A percentile compares a stretch with the other conserved stretches of the same genome.
Conservation (phyloP, 2,113 vertebrate genomes). For the Prietella phreatophila region DNA sequence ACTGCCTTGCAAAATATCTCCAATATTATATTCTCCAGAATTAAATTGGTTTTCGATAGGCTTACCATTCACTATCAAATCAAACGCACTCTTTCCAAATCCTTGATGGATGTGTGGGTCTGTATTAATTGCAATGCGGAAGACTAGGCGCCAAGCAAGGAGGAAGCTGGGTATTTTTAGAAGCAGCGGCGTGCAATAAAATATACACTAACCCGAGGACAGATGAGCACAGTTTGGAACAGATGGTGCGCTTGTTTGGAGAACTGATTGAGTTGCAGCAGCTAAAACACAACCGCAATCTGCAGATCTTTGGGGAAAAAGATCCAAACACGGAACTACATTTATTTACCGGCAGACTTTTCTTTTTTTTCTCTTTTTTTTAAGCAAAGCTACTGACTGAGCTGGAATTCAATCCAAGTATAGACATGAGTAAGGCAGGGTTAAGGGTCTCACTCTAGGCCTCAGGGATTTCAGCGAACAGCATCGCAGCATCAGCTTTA, state of each 20-base stretch:
- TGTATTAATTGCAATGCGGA: slow-evolving; percentile 49
- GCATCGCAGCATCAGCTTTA: not conserved
- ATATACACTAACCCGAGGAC: slow-evolving; percentile 45
- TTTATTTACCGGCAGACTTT: not conserved
- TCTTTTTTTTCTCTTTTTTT: not conserved
- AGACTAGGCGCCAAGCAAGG: slow-evolving; percentile 34
- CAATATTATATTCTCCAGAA: slow-evolving; percentile 41
- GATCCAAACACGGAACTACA: not conserved
- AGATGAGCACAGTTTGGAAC: slow-evolving; percentile 54
- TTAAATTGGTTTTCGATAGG: slow-evolving; percentile 54
- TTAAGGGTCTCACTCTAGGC: not conserved
- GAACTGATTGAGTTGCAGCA: slow-evolving; percentile 56
- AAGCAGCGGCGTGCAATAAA: slow-evolving; percentile 47
- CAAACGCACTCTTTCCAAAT: slow-evolving; percentile 49
- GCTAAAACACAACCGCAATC: slow-evolving; percentile 46
- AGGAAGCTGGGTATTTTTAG: slow-evolving; percentile 54
- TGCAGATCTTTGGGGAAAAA: slow-evolving; percentile 20
- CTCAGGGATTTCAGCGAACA: not conserved
- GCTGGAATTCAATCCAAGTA: not conserved
- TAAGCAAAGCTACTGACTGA: not conserved
- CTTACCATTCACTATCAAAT: slow-evolving; percentile 47
- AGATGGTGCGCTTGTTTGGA: slow-evolving; percentile 56
- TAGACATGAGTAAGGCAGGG: not conserved
- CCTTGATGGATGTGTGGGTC: slow-evolving; percentile 48
- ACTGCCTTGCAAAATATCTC: not conserved